These are phyloP conservation scores for Thymelicus sylvestris DNA, from an alignment of 2,888 invertebrate species.

Conservation along the genomic window DNA sequence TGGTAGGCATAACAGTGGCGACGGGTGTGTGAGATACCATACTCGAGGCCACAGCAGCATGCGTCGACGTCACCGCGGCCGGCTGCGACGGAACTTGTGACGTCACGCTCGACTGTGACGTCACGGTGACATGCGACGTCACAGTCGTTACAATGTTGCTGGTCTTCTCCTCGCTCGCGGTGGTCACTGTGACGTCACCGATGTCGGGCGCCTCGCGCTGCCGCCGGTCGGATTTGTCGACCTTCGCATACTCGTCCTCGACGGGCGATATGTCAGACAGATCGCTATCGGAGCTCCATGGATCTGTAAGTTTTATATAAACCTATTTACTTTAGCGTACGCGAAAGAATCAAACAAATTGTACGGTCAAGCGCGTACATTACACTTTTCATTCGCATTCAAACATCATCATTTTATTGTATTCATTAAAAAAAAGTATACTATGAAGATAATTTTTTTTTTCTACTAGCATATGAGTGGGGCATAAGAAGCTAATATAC, in stretches of 20 bases:
- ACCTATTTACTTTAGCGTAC: too few species aligned
- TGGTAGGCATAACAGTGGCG: slow-evolving; percentile 43
- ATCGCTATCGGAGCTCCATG: slow-evolving; percentile 94
- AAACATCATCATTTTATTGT: too few species aligned
- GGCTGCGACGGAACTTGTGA: slow-evolving; percentile 26
- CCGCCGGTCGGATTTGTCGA: slow-evolving; percentile 69
- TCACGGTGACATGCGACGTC: slow-evolving; percentile 35
- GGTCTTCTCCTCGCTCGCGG: slow-evolving; percentile 48
- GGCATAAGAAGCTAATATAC: too few species aligned
- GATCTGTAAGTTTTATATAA: slow-evolving; percentile 70
- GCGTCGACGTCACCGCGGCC: slow-evolving; percentile 36
- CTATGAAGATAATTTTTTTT: too few species aligned
- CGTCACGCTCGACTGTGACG: slow-evolving; percentile 28
- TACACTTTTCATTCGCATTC: too few species aligned
- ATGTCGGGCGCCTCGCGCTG: slow-evolving; percentile 75
- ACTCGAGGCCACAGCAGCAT: slow-evolving; percentile 30
- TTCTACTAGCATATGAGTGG: too few species aligned
- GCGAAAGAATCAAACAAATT: too few species aligned
- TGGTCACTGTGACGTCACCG: slow-evolving; percentile 72
- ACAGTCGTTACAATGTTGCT: slow-evolving; percentile 41
- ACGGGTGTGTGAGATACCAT: slow-evolving; percentile 43
- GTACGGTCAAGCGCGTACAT: too few species aligned
- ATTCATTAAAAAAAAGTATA: too few species aligned
- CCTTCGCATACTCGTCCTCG: slow-evolving; percentile 85
- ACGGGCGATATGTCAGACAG: slow-evolving; percentile 93